phyloP scores from a whole-genome alignment of 2,113 vertebrate genomes.

The Corythornis madagascariensis region DNA sequence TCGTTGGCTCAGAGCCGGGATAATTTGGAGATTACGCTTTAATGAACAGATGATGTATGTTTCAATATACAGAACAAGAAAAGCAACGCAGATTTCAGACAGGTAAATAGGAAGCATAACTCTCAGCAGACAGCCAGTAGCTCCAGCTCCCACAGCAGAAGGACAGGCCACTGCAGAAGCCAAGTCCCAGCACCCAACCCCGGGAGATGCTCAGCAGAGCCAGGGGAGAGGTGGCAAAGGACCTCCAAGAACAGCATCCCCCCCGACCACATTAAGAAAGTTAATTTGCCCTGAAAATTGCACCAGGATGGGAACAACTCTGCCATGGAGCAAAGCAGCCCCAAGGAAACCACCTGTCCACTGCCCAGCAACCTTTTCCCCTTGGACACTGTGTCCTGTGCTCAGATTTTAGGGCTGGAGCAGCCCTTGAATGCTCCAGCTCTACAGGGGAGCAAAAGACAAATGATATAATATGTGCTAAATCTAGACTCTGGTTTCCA shows the following conservation, averaged over 20 bases:
- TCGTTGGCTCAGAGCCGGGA: neutral
- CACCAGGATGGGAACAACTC: neutral
- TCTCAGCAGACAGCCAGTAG: rapidly evolving
- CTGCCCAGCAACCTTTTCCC: neutral
- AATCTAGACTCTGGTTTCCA: neutral
- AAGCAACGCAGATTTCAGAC: neutral
- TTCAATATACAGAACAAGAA: conserved; percentile 16
- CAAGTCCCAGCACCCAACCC: rapidly evolving
- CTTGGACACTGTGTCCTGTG: rapidly evolving
- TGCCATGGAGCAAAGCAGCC: rapidly evolving
- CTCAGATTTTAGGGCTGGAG: neutral
- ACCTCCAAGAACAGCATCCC: neutral
- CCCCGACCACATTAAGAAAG: rapidly evolving
- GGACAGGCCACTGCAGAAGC: rapidly evolving
- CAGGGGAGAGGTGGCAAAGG: rapidly evolving
- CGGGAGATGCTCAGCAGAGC: neutral
- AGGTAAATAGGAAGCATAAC: neutral
- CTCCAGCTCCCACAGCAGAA: neutral
- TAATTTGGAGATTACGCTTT: conserved; percentile 14
- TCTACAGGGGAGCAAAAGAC: neutral
- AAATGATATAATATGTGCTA: conserved; percentile 10
- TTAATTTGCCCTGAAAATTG: neutral
- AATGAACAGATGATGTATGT: conserved; percentile 55
- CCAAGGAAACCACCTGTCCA: rapidly evolving
- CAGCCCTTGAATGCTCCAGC: neutral